Conservation (phyloP, 2,797 vertebrate species). For the Xerus rutilus region DNA sequence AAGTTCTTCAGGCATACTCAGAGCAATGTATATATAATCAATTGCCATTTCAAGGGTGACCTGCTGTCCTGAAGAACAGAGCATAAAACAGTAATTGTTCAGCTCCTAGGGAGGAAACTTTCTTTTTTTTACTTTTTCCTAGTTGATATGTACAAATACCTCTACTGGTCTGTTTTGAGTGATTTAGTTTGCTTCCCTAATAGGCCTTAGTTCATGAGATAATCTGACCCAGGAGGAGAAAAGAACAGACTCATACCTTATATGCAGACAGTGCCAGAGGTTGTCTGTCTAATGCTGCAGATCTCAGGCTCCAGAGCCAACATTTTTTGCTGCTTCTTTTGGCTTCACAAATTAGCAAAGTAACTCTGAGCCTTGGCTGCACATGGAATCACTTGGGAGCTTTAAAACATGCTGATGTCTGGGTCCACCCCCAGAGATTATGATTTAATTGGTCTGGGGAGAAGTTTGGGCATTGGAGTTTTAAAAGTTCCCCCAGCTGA, state of each 20-base stretch:
- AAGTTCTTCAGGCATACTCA: constrained; percentile 55
- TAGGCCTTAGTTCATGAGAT: constrained; percentile 35
- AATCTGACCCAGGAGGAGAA: neutral
- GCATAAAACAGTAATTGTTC: constrained; percentile 48
- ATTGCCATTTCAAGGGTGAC: constrained; percentile 41
- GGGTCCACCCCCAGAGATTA: neutral
- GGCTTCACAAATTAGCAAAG: constrained; percentile 27
- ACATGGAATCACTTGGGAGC: neutral
- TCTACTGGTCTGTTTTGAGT: neutral
- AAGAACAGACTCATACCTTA: neutral
- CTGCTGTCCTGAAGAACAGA: constrained; percentile 47
- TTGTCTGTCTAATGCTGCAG: neutral
- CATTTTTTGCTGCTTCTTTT: constrained; percentile 13
- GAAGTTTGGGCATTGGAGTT: neutral
- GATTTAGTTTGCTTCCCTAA: constrained; percentile 11
- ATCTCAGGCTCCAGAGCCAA: neutral
- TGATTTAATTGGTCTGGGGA: constrained; percentile 46
- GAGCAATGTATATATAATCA: constrained; percentile 48
- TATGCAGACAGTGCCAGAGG: neutral
- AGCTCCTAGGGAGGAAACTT: constrained; percentile 53
- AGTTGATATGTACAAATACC: neutral
- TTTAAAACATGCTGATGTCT: neutral
- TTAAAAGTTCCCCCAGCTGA: neutral
- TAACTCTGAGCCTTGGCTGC: neutral
- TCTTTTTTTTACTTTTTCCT: constrained; percentile 28